Conservation (phyloP, 1,140 invertebrate species). For the Pseudobourletiella spinata region DNA sequence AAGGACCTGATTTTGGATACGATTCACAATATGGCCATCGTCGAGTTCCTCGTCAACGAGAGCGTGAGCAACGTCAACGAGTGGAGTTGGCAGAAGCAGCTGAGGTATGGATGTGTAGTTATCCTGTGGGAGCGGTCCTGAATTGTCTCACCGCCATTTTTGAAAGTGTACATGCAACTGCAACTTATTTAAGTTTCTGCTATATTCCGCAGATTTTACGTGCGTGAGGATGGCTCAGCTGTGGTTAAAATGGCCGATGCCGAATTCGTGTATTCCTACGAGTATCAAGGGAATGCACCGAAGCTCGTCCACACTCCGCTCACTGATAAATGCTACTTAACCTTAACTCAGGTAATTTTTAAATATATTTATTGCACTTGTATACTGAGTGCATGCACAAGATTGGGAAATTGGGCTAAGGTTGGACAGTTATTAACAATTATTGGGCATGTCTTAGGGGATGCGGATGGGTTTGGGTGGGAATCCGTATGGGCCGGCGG, state of each 20-base stretch:
- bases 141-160: too few relatives aligned
- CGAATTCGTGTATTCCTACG: constrained; percentile 90
- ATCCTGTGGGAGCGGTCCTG: too few relatives aligned
- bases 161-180: too few relatives aligned
- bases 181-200: too few relatives aligned
- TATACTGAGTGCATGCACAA: too few relatives aligned
- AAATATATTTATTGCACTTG: background rate
- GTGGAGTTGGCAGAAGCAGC: constrained; percentile 92
- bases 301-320: constrained; percentile 87
- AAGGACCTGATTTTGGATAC: constrained; percentile 83
- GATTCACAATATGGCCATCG: constrained; percentile 78
- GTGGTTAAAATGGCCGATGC: constrained; percentile 66
- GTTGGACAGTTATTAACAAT: too few relatives aligned
- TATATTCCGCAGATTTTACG: constrained; percentile 45
- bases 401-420: constrained; percentile 5
- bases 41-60: constrained; percentile 62
- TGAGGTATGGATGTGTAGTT: too few relatives aligned
- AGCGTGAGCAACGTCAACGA: constrained; percentile 56
- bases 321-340: constrained; percentile 92
- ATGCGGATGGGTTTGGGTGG: constrained; percentile 93
- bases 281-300: constrained; percentile 88
- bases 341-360: constrained; percentile 68
- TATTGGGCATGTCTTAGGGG: constrained; percentile 47
- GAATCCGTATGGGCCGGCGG: constrained; percentile 97
- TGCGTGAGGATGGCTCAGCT: constrained; percentile 42